Conservation (phyloP, 2,113 vertebrate genomes). For the Cavia porcellus region DNA sequence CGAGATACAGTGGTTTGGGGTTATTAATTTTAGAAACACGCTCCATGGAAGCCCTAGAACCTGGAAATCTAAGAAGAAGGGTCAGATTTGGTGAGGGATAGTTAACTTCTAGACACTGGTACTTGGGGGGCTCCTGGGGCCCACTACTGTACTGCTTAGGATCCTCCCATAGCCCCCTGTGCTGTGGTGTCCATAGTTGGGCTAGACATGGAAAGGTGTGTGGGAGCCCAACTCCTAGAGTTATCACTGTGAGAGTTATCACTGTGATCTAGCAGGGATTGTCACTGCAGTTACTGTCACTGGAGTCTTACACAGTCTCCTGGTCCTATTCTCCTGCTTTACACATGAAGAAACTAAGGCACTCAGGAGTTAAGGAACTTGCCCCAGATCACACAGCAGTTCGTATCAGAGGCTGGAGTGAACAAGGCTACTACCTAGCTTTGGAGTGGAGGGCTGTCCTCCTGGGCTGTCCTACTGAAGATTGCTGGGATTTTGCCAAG, state of each 20-base stretch:
- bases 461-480: background rate
- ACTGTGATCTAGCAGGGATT: background rate
- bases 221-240: background rate
- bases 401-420: background rate
- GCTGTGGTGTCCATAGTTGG: background rate
- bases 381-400: background rate
- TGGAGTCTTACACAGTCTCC: background rate
- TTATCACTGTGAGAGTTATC: background rate
- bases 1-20: background rate
- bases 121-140: background rate
- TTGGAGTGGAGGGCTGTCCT: background rate
- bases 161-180: background rate
- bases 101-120: background rate
- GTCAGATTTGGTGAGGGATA: background rate
- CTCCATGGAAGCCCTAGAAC: background rate
- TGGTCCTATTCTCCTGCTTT: background rate
- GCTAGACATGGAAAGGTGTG: background rate
- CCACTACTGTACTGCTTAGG: background rate
- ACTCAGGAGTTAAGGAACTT: background rate
- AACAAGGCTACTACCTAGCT: background rate
- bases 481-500: background rate
- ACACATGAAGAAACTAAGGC: background rate
- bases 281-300: background rate
- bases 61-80: background rate
- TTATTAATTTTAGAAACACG: background rate